These are phyloP conservation scores for Phytoseiulus persimilis DNA, from an alignment of 2,888 invertebrate species.

Conservation along the genomic window DNA sequence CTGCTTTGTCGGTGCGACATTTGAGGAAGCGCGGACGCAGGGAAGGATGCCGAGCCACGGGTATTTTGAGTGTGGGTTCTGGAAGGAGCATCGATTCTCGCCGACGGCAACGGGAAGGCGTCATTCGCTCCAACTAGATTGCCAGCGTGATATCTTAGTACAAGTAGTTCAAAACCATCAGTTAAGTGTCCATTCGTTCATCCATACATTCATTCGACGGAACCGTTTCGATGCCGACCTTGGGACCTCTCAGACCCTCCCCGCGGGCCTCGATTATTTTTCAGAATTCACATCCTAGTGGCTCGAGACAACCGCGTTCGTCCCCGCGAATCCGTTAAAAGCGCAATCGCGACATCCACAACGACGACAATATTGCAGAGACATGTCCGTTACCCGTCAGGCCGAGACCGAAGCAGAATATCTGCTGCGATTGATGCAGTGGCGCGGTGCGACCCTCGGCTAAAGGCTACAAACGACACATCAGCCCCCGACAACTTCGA, in stretches of 20 bases:
- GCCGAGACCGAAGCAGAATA: not conserved
- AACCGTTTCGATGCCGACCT: not conserved
- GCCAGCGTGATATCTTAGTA: not conserved
- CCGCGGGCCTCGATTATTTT: not conserved
- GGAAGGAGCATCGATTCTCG: not conserved
- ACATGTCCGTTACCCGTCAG: conserved; percentile 5
- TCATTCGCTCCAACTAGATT: not conserved
- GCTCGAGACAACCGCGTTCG: not conserved
- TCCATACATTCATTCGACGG: not conserved
- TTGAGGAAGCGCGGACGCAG: too few species aligned
- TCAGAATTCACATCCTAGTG: not conserved
- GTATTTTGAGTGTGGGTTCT: too few species aligned
- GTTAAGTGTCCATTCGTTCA: not conserved
- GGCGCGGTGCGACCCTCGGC: not conserved
- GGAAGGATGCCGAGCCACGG: too few species aligned
- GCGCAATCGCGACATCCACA: not conserved
- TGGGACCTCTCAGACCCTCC: not conserved
- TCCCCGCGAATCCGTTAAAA: not conserved
- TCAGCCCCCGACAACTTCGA: not conserved
- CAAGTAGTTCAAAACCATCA: not conserved
- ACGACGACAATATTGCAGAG: not conserved
- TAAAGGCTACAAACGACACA: not conserved
- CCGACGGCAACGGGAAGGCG: not conserved
- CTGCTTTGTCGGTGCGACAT: too few species aligned
- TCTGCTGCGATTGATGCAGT: not conserved